Evolutionary conservation across 2,797 vertebrate genomes (phyloP), one percentile per base, ranked within the genome.

Genomic region (Poeciliopsis infans): DNA sequence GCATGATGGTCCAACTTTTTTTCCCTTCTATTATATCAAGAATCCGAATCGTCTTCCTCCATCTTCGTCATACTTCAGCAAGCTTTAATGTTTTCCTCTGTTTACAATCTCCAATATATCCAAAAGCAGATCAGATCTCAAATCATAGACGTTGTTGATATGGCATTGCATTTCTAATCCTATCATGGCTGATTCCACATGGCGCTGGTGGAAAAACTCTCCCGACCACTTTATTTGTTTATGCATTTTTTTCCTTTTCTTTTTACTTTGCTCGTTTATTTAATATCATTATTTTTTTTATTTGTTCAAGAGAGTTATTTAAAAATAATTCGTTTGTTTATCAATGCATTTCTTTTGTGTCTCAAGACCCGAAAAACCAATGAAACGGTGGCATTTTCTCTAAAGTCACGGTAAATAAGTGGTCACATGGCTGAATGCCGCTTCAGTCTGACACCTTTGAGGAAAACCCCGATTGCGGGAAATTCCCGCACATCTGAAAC

Each of bases 391-490:
- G 18, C 16, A 36, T 25, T 64, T 64, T 33, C 31, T 36, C 16
- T 33, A 4, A 36, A 20, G 2, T 64, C 59, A 36, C 7, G 18
- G 23, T 12, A 68, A 68, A 41, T 36, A 68, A 11, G 36, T 20
- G 6, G 66, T 70, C 41, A 45, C 41, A 7, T 45, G 68, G 12
- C 12, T 69, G 13, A n/a, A n/a, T 15, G 41, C 41, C 15, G 45
- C 11, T 61, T 36, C 46, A 36, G 25, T 36, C 55, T 74, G 7
- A 74, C 75, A 23, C 1, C 59, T 13, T 31, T 16, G 8, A 7
- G 86, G 79, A 87, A 90, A 82, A 2, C 45, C 89, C 89, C 76
- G 41, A 0, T 4, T 45, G 49, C 33, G 75, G 91, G 88, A 13
- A 85, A 87, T 43, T 90, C 86, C 90, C 16, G 4, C 3, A 7